Conservation (phyloP, 2,113 vertebrate genomes). For the Eleginops maclovinus region DNA sequence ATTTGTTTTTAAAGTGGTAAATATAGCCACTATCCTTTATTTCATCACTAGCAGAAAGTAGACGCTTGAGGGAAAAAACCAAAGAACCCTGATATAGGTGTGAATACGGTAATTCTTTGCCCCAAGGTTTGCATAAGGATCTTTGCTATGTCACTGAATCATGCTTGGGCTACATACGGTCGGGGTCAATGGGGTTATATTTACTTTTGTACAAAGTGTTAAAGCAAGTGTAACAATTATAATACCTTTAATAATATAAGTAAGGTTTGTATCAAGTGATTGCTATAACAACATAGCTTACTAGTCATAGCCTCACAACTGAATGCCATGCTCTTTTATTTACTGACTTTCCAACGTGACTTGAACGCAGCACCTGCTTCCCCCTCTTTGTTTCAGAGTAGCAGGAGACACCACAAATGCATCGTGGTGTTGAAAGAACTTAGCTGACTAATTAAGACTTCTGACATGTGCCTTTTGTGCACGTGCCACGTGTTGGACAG, state of each 20-base stretch:
- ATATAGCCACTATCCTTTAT: no score
- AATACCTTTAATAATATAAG: neutral
- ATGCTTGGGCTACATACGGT: no score
- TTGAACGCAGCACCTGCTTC: conserved; percentile 38
- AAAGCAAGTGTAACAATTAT: neutral
- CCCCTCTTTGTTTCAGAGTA: conserved; percentile 28
- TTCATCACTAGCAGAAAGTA: neutral
- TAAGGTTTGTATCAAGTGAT: no score
- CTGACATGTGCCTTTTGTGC: neutral
- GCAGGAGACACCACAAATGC: conserved; percentile 20
- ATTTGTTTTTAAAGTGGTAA: no score
- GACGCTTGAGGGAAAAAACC: no score
- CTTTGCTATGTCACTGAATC: no score
- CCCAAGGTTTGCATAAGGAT: neutral
- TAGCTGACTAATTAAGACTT: conserved; percentile 29
- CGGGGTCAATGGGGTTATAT: neutral
- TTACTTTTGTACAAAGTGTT: neutral
- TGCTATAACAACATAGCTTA: no score
- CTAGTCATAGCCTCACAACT: neutral
- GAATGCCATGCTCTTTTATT: neutral
- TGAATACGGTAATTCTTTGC: neutral
- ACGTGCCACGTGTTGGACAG: neutral
- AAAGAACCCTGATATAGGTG: no score
- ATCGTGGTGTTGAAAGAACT: conserved; percentile 17
- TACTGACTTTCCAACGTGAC: neutral